A percentile compares a stretch with the other conserved stretches of the same genome.
Evolutionary conservation across 2,888 invertebrate genomes (phyloP).

Genomic region (Eupelmus urozonus): DNA sequence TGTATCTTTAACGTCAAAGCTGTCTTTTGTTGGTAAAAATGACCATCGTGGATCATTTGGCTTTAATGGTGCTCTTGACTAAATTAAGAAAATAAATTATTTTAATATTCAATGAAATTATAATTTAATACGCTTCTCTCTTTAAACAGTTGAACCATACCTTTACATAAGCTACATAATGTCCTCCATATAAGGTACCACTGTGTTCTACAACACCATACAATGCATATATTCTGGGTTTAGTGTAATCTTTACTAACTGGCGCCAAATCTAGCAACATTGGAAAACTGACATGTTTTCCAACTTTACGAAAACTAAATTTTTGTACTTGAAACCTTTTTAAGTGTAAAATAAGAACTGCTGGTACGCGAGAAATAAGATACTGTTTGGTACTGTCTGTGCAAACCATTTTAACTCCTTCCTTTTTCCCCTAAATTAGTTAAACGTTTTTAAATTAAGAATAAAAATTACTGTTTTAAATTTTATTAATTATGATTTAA

Average conservation of each 20-base stretch:
- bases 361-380: constrained; percentile 93
- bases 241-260: constrained; percentile 86
- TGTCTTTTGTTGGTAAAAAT: constrained; percentile 82
- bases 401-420: constrained; percentile 84
- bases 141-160: constrained; percentile 76
- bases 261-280: constrained; percentile 91
- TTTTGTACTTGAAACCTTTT: constrained; percentile 92
- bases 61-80: constrained; percentile 80
- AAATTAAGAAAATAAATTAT: constrained; percentile 47
- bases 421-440: constrained; percentile 77
- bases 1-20: constrained; percentile 63
- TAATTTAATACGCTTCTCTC: background rate
- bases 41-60: constrained; percentile 85
- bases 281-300: constrained; percentile 92
- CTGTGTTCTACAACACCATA: constrained; percentile 98
- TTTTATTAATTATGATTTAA: background rate
- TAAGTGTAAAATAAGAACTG: constrained; percentile 94
- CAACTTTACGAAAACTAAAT: constrained; percentile 87
- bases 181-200: constrained; percentile 92
- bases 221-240: constrained; percentile 86
- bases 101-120: background rate
- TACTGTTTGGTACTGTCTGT: constrained; percentile 91
- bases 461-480: background rate
- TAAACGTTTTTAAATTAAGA: constrained; percentile 21
- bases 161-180: constrained; percentile 97